Base-by-base conservation (phyloP, 2,797 vertebrate species). In the Selene dorsalis region DNA sequence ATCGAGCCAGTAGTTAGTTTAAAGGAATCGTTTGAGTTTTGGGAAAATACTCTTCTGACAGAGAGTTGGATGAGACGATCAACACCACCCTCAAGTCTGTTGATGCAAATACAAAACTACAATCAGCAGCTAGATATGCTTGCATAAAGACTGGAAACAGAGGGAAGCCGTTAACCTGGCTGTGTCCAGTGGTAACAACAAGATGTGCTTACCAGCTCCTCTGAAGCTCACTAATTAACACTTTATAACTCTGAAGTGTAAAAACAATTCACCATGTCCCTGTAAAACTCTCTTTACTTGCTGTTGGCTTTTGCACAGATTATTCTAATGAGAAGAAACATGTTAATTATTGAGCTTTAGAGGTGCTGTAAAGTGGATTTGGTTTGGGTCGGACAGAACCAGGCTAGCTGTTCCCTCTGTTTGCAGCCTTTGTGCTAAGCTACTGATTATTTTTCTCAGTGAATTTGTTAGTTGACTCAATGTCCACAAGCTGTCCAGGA, bases 91-190 rank as follows among this genome's bases (percentile, higher is more conserved):
- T 63, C 14, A 52, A 32, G 22, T 20, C 6, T 39, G 18, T 38
- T 26, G 22, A 67, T 35, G 64, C 18, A n/a, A 20, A 22, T 30
- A 30, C 59, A 18, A 39, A 1, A 10, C 13, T 52, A 22, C 38
- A 59, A 52, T 28, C 43, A 69, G 63, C 59, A 57, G 59, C 32
- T 3, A 11, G 57, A 22, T 60, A 39, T 0, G 61, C 45, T 77
- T 53, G 60, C 56, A 30, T 12, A 41, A n/a, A 38, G 18, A 41
- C 38, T 28, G 18, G 4, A 30, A 32, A 14, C 3, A 14, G 3
- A 7, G 11, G 13, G 16, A 3, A 18, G 16, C 41, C 17, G 39
- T 39, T 20, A 20, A 43, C 41, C 61, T 8, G 4, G 4, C 61
- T 28, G 16, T 28, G 41, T 62, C 22, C 7, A 17, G 6, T 41